These are phyloP conservation scores for Leptoclinus maculatus DNA, from an alignment of 2,797 vertebrate species.

Conservation along the genomic window DNA sequence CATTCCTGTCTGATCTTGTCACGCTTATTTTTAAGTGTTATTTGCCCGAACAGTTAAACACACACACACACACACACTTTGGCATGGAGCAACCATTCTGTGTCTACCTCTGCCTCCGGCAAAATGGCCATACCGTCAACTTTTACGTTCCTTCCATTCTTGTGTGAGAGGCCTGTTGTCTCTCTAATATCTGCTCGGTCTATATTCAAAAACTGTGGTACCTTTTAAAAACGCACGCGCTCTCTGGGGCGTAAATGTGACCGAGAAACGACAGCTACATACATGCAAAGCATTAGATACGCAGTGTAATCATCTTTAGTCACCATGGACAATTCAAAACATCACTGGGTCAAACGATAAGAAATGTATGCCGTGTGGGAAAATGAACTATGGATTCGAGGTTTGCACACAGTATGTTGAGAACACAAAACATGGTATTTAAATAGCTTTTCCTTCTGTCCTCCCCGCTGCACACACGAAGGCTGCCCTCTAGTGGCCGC, in stretches of 20 bases:
- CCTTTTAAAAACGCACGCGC: background rate
- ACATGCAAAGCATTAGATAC: background rate
- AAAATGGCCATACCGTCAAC: background rate
- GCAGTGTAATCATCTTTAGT: background rate
- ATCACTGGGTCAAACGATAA: background rate
- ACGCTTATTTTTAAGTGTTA: background rate
- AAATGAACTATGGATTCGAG: background rate
- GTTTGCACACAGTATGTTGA: background rate
- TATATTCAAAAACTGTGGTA: background rate
- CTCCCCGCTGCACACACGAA: background rate
- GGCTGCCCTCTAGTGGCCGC: conserved; percentile 46
- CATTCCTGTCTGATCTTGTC: background rate
- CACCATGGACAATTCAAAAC: background rate
- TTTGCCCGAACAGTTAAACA: background rate
- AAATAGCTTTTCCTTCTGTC: background rate
- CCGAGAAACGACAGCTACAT: background rate
- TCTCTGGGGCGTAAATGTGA: background rate
- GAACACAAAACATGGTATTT: background rate
- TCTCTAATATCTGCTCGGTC: background rate
- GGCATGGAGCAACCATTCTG: background rate
- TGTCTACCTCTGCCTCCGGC: background rate
- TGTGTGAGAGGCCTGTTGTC: background rate
- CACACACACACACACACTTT: background rate
- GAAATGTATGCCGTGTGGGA: background rate
- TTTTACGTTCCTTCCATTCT: background rate